These are phyloP conservation scores for Nephila pilipes DNA, from an alignment of 1,140 invertebrate species.

Conservation along the genomic window DNA sequence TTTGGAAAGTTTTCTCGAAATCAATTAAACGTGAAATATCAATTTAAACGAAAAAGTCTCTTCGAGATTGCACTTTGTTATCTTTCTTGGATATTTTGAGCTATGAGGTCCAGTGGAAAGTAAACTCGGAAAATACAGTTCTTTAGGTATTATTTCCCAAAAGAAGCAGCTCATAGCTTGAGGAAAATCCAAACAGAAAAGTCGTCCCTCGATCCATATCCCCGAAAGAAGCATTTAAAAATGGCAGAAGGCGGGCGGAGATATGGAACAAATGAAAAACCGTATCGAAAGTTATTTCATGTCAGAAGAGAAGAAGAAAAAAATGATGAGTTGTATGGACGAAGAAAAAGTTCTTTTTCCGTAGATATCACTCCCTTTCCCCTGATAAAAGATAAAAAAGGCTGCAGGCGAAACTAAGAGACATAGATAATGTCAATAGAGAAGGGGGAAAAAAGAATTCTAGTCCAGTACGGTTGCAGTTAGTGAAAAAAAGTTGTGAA, in stretches of 20 bases:
- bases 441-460: neutral
- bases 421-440: constrained; percentile 68
- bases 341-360: constrained; percentile 61
- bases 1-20: too few species aligned
- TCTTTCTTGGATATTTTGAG: too few species aligned
- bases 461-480: constrained; percentile 7
- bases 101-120: neutral
- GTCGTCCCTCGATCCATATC: neutral
- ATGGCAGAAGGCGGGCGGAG: neutral
- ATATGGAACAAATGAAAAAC: constrained; percentile 65
- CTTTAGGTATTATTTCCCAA: neutral
- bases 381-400: constrained; percentile 67
- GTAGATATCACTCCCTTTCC: constrained; percentile 45
- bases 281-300: constrained; percentile 67
- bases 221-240: constrained; percentile 40
- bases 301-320: constrained; percentile 54
- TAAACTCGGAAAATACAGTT: constrained; percentile 12
- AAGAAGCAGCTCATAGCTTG: constrained; percentile 21
- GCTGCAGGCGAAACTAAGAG: constrained; percentile 36
- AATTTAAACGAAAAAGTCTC: too few species aligned
- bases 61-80: too few species aligned
- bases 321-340: constrained; percentile 47
- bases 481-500: constrained; percentile 39
- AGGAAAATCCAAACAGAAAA: constrained; percentile 34
- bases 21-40: too few species aligned